Base-by-base conservation (phyloP, 2,113 vertebrate genomes). In the Oncorhynchus nerka region DNA sequence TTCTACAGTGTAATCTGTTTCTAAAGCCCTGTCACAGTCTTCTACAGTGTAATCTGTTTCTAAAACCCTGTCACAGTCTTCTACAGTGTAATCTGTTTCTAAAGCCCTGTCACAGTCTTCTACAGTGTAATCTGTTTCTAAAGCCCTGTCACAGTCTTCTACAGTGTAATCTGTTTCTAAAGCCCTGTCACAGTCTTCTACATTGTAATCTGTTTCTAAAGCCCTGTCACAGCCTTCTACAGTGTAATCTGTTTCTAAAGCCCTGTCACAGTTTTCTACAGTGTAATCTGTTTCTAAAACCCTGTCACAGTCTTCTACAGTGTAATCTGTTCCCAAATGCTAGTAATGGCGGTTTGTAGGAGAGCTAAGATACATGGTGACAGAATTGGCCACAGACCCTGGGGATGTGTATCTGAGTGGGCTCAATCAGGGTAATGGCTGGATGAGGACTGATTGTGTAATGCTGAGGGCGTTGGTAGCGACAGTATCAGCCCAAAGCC, bases 11-110 rank as follows among this genome's bases (percentile, higher is more conserved):
- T 24, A 67, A 68, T 62, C 79, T 79, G 80, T 80, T 77, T 74
- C 72, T 77, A 66, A 80, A 59, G 57, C 78, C 86, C 78, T 74
- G 83, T 89, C 82, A 86, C 80, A 90, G 68, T 86, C 48, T 49
- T 73, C 3, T 4, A 4, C 30, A 16, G 71, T 49, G 57, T 24
- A 45, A 57, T 61, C 78, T 88, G 68, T 85, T 86, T 80, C 57
- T 68, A 22, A 80, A 70, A 39, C 67, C 30, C 69, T 32, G 4
- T 32, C 30, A 32, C 30, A 32, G 30, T 32, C 30, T 5, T 5
- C 30, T 85, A 85, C 71, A 22, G 71, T 61, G 15, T 28, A 71
- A 68, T 66, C 79, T 79, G 80, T 80, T 77, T 74, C 73, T 77
- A 66, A 80, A 61, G 59, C 78, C 86, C 77, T 74, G 84, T 88